Evolutionary conservation across 2,888 invertebrate species (phyloP), one percentile per base, ranked within the genome.

Genomic region (Macrophya annulata): DNA sequence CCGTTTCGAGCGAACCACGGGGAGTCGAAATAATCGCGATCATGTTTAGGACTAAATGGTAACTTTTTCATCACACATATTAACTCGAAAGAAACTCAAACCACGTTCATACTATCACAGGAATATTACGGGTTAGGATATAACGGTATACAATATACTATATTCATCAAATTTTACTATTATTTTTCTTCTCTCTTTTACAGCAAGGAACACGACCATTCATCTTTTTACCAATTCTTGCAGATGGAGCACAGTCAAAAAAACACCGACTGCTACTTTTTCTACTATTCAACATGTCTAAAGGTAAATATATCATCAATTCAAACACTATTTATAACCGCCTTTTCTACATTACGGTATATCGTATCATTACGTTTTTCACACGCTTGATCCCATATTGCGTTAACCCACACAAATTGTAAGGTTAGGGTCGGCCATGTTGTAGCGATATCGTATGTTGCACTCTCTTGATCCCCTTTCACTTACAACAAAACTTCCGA

Each of bases 251-350:
- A 96, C 90, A 96, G 96, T 90, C 95, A 96, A 91, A 96, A 96
- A 94, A 96, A 96, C 93, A 96, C 97, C 94, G 98, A 98, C 94
- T 98, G 98, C 94, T 98, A 98, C 94, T 98, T 97, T 94, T 98
- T 96, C 94, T 98, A 97, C 93, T 97, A 98, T 93, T 97, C 97
- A 85, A 97, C 96, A 87, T 98, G 98, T 93, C 96, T 96, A 88
- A 98, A 97, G 96, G 97, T 97, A 94, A 94, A 82, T 82, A 71
- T 71, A 79, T 84, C 71, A 71, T 81, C n/a, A 62, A 51, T 84
- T 48, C n/a, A 15, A 4, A 21, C 9, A 25, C 25, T 40, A 62
- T 81, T 81, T 40, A 31, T 43, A 40, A 15, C 62, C 43, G n/a
- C 8, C 59, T 62, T 77, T 31, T 25, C 17, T 31, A 55, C 48